phyloP scores from a whole-genome alignment of 2,888 invertebrate genomes.

The Dolichopus griseipennis region DNA sequence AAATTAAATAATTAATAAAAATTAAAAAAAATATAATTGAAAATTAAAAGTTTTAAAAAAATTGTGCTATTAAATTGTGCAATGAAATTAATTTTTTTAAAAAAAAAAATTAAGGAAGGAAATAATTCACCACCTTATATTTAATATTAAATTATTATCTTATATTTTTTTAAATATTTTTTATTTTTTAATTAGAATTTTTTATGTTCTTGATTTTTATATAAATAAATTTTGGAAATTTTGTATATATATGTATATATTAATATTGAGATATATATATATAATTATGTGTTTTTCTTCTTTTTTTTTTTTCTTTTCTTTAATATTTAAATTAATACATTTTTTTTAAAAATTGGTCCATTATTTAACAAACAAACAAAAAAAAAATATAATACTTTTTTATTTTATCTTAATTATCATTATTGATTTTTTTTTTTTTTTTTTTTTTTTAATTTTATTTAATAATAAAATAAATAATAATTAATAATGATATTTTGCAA shows the following conservation, averaged over 20 bases:
- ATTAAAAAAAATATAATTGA: no score
- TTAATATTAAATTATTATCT: no score
- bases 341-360: not conserved
- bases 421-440: not conserved
- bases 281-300: not conserved
- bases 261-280: not conserved
- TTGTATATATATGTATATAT: constrained; percentile 1
- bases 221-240: not conserved
- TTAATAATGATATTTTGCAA: not conserved
- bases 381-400: not conserved
- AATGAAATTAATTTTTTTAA: no score
- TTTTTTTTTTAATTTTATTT: not conserved
- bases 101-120: no score
- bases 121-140: no score
- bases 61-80: no score
- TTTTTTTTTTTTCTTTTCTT: not conserved
- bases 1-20: no score
- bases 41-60: no score
- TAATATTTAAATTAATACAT: constrained; percentile 6
- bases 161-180: no score
- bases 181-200: no score
- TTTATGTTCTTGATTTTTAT: not conserved
- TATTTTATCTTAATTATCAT: not conserved
- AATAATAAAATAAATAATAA: no score
- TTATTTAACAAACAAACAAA: not conserved